A percentile compares a stretch with the other conserved stretches of the same genome.
Evolutionary conservation across 37 sponge, comb jelly and placozoan genomes (phyloP).

Genomic region (Oopsacas minuta): DNA sequence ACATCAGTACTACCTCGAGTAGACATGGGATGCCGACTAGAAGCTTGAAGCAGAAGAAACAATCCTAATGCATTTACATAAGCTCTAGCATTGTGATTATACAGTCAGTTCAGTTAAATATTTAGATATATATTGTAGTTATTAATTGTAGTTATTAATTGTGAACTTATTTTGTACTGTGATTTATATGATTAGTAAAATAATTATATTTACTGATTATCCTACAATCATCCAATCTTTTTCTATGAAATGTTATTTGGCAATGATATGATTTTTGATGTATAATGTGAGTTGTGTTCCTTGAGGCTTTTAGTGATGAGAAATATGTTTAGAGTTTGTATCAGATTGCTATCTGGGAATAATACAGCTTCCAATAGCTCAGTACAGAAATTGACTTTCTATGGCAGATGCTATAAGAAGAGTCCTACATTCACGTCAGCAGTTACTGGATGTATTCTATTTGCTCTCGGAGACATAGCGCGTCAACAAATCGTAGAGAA

Average conservation of each 20-base stretch:
- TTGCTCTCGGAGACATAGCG: background rate
- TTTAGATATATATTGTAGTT: no score
- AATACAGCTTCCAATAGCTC: background rate
- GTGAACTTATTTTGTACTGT: no score
- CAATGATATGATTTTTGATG: no score
- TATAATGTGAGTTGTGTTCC: no score
- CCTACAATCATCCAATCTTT: no score
- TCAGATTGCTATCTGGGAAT: background rate
- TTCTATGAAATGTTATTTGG: no score
- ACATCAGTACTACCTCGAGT: background rate
- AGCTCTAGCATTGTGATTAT: no score
- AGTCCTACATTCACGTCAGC: background rate
- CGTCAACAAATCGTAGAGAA: slow-evolving; percentile 8
- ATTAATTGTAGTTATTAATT: no score
- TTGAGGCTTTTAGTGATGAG: no score
- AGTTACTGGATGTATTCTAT: background rate
- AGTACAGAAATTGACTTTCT: background rate
- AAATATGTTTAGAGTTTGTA: background rate
- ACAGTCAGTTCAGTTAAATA: no score
- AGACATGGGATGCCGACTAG: background rate
- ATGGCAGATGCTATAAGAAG: background rate
- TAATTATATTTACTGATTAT: no score
- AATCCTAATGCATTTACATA: background rate
- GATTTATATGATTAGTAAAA: no score
- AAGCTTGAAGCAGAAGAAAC: background rate